A percentile compares a stretch with the other conserved stretches of the same genome.
Conservation (phyloP, 2,113 vertebrate genomes). For the Ammodytes marinus region DNA sequence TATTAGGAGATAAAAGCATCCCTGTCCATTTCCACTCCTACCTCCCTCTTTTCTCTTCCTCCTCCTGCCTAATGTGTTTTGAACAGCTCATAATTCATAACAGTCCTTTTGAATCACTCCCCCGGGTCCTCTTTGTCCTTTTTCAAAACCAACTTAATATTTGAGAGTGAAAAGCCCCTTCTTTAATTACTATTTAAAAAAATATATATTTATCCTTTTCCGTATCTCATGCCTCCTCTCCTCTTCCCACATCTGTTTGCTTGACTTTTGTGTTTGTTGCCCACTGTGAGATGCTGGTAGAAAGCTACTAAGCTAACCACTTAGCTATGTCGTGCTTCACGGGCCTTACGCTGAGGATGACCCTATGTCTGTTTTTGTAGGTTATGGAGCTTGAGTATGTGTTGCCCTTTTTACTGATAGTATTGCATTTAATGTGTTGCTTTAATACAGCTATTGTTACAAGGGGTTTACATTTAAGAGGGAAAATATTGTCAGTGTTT, state of each 20-base stretch:
- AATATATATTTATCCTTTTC: not conserved
- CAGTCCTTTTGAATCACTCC: constrained; percentile 18
- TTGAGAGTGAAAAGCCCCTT: constrained; percentile 33
- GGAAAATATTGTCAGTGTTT: constrained; percentile 12
- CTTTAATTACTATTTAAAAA: constrained; percentile 12
- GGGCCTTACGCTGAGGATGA: constrained; percentile 17
- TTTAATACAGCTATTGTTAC: not conserved
- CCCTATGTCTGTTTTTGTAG: not conserved
- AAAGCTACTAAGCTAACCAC: constrained; percentile 42
- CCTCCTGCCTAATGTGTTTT: constrained; percentile 24
- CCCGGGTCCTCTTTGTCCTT: not conserved
- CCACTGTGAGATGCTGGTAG: constrained; percentile 7
- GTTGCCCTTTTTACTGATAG: constrained; percentile 25
- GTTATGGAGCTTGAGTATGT: not conserved
- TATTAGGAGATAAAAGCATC: constrained; percentile 83
- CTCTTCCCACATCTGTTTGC: constrained; percentile 12
- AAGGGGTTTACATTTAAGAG: not conserved
- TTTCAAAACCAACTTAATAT: constrained; percentile 1
- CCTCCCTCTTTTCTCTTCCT: constrained; percentile 35
- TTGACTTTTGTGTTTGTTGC: constrained; percentile 20
- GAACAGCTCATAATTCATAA: constrained; percentile 35
- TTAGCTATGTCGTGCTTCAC: constrained; percentile 30
- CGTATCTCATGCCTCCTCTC: not conserved
- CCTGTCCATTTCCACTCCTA: constrained; percentile 38
- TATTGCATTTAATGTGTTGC: constrained; percentile 14